Evolutionary conservation across 1,140 invertebrate species (phyloP), one percentile per base, ranked within the genome.

Genomic region (Brachionus asplanchnoidis): DNA sequence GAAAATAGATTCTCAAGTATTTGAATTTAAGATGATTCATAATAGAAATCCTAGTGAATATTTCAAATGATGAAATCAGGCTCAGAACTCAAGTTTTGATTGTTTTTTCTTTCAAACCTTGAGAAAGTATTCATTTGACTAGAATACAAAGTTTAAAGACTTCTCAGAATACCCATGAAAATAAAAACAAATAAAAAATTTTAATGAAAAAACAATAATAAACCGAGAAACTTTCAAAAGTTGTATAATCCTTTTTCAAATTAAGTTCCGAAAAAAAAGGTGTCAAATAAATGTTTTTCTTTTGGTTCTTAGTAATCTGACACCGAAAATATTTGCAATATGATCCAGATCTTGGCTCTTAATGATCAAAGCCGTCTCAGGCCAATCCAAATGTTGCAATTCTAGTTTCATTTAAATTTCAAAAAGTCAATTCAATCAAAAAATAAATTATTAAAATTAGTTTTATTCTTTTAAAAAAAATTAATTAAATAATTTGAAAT

Each of bases 371-470:
- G 14, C 12, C 7, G 32, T 36, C 32, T 36, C 32, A 7, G 32
- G 6, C 32, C 32, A 36, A n/a, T 36, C 1, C 32, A 36, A 0
- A 36, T 36, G 5, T 36, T 36, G 32, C 32, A 36, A 36, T 36
- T 36, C 32, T 7, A 36, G 32, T 36, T 6, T 36, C 4, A 36
- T 36, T 36, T 36, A 36, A 36, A 7, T 36, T 36, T 36, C 32
- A 36, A 36, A 36, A 36, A 36, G 32, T 36, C 12, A n/a, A 53
- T 53, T 50, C 3, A 14, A 53, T 36, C 1, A 60, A 20, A 60
- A 68, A 68, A 68, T 68, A 68, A 68, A 68, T 68, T 68, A 68
- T 68, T 68, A 68, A 68, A 68, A 68, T 68, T 68, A 32, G 36
- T 8, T 40, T 42, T 20, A 17, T 42, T 36, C 9, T 32, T 42